Percentiles rank a stretch among this genome's conserved stretches.
Evolutionary conservation across 2,113 vertebrate genomes (phyloP).

Genomic region (Atractosteus spatula): DNA sequence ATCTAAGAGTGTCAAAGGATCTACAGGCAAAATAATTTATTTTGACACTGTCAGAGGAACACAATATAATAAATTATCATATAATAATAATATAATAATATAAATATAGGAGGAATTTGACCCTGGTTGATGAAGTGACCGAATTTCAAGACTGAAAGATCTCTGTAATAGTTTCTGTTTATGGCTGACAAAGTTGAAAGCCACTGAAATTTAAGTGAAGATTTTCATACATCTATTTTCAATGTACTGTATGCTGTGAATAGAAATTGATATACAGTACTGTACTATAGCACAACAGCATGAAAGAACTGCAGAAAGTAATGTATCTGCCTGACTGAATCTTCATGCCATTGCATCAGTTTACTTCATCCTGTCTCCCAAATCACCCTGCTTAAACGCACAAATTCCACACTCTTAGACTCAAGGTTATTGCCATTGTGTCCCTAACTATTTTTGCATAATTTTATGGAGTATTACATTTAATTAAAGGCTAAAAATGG

Average conservation of each 20-base stretch:
- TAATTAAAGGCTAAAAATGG: slow-evolving; percentile 23
- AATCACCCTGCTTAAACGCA: not conserved
- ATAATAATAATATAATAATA: no score
- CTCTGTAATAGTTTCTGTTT: not conserved
- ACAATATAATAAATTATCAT: no score
- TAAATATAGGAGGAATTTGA: not conserved
- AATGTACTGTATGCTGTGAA: not conserved
- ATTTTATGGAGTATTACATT: slow-evolving; percentile 19
- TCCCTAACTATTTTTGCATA: slow-evolving; percentile 11
- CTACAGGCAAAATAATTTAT: no score
- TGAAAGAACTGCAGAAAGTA: not conserved
- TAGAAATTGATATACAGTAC: not conserved
- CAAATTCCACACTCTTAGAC: not conserved
- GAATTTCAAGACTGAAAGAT: slow-evolving; percentile 11
- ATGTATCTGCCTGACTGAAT: not conserved
- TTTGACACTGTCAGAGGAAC: no score
- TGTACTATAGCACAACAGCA: no score
- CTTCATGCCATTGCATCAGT: not conserved
- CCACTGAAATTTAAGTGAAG: not conserved
- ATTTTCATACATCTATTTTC: not conserved
- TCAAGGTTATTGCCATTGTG: slow-evolving; percentile 5
- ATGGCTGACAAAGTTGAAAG: slow-evolving; percentile 3
- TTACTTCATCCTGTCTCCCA: not conserved
- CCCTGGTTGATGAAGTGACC: slow-evolving; percentile 10
- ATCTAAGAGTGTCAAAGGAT: no score